These are phyloP conservation scores for Cepphus grylle DNA, from an alignment of 2,113 vertebrate species.

Conservation along the genomic window DNA sequence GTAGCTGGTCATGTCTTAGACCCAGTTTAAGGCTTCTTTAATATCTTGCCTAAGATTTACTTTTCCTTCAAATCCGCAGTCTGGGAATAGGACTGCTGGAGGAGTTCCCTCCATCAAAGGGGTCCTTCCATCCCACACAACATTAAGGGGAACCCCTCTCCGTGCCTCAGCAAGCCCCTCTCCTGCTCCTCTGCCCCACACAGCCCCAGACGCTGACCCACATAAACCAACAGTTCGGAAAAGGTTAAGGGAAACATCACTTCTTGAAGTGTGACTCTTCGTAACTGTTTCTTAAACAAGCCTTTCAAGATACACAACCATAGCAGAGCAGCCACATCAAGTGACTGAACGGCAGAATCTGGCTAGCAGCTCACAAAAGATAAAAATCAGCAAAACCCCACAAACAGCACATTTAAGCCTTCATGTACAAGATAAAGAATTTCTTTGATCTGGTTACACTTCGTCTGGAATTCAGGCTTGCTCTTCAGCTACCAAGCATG, in stretches of 20 bases:
- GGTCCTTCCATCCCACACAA: background rate
- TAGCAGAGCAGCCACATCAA: background rate
- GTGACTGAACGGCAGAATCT: background rate
- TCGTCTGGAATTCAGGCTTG: background rate
- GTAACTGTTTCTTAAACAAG: background rate
- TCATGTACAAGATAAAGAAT: background rate
- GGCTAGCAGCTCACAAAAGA: background rate
- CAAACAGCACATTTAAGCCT: background rate
- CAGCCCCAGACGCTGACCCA: accelerated
- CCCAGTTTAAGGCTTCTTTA: background rate
- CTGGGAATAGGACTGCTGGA: background rate
- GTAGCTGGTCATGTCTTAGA: background rate
- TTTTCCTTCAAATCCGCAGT: background rate
- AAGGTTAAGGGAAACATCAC: background rate
- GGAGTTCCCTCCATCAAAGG: background rate
- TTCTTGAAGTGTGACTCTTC: background rate
- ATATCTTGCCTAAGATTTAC: background rate
- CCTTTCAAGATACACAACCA: background rate
- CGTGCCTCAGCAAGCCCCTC: background rate
- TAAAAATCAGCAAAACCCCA: background rate
- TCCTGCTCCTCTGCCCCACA: background rate
- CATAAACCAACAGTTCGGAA: background rate
- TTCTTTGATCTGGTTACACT: background rate
- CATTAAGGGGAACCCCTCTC: accelerated
- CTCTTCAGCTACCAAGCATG: background rate